These are phyloP conservation scores for Molossus molossus DNA, from an alignment of 2,797 vertebrate genomes.

Conservation along the genomic window DNA sequence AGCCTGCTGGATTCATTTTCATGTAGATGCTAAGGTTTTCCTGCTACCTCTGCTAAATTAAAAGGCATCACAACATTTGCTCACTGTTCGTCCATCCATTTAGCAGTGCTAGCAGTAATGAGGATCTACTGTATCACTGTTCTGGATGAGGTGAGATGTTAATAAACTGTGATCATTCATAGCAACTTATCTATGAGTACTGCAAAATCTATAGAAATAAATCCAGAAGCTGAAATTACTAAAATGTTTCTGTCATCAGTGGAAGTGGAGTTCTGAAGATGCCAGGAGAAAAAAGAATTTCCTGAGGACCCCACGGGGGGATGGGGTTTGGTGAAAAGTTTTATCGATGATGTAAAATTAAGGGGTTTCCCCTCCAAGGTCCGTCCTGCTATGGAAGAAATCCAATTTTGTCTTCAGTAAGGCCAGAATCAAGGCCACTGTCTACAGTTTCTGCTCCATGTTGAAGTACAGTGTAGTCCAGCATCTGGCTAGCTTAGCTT, in stretches of 20 bases:
- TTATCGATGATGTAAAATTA: not conserved
- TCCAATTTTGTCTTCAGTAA: not conserved
- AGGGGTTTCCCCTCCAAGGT: not conserved
- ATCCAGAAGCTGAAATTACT: slow-evolving; percentile 11
- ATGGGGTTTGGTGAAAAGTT: not conserved
- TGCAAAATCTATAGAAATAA: slow-evolving; percentile 50
- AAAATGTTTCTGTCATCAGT: not conserved
- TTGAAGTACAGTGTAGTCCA: not conserved
- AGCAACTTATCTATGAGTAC: not conserved
- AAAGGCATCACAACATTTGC: not conserved
- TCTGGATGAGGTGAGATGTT: not conserved
- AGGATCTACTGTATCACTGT: not conserved
- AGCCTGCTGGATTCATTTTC: not conserved
- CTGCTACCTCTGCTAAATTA: not conserved
- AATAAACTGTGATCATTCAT: not conserved
- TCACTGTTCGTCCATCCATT: not conserved
- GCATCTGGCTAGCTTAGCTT: not conserved
- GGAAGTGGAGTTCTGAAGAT: not conserved
- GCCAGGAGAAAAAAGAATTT: not conserved
- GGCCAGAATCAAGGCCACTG: not conserved
- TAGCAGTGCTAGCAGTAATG: not conserved
- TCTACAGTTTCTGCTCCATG: not conserved
- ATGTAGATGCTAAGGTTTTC: not conserved
- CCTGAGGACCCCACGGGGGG: not conserved
- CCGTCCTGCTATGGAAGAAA: not conserved